phyloP scores from a whole-genome alignment of 2,797 vertebrate species.

The Macrochelys suwanniensis region DNA sequence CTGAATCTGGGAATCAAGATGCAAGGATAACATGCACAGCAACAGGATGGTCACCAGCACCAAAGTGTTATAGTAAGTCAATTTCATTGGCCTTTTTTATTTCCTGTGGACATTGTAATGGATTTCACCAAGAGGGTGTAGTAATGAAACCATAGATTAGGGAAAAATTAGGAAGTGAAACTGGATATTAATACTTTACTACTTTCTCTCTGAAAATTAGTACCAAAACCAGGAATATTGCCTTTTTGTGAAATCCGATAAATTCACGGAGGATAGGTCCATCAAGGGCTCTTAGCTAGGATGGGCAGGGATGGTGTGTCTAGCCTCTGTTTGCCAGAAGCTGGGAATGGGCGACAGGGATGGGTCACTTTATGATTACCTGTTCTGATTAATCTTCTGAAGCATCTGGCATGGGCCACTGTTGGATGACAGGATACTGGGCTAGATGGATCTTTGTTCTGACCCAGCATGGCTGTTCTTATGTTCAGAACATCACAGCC shows the following conservation, averaged over 20 bases:
- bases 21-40: conserved; percentile 71
- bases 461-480: too few relatives aligned
- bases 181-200: neutral
- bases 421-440: too few relatives aligned
- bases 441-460: too few relatives aligned
- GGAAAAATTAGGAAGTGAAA: neutral
- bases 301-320: too few relatives aligned
- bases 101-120: neutral
- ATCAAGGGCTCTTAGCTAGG: too few relatives aligned
- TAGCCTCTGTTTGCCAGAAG: too few relatives aligned
- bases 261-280: too few relatives aligned
- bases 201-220: neutral
- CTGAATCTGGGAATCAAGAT: conserved; percentile 74
- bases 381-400: too few relatives aligned
- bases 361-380: too few relatives aligned
- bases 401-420: too few relatives aligned
- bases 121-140: neutral
- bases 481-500: neutral
- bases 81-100: neutral
- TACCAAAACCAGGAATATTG: neutral
- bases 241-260: neutral
- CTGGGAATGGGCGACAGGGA: too few relatives aligned
- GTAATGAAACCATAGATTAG: neutral
- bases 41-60: conserved; percentile 78
- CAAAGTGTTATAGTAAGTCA: conserved; percentile 80